Conservation (phyloP, 2,113 vertebrate species). For the Narcine bancroftii region DNA sequence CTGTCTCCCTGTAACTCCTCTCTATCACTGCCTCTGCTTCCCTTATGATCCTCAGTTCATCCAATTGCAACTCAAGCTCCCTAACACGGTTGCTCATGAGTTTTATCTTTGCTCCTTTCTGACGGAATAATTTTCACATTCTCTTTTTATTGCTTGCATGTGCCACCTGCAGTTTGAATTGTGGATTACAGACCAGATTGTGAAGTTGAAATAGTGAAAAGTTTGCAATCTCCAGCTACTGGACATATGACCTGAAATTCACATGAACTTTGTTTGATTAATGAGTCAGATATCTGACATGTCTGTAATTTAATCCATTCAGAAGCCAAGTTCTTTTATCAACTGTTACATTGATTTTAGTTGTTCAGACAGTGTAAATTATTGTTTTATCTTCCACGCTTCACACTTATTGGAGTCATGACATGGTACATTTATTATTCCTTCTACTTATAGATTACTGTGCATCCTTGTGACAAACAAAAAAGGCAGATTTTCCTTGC, state of each 20-base stretch:
- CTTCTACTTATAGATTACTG: not conserved
- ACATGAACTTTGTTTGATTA: not conserved
- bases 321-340: not conserved
- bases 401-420: not conserved
- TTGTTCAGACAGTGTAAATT: not conserved
- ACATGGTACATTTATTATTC: not conserved
- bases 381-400: not conserved
- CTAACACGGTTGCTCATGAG: too few relatives aligned
- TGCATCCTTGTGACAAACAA: not conserved
- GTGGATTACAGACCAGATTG: not conserved
- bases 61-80: too few relatives aligned
- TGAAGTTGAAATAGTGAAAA: not conserved
- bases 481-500: not conserved
- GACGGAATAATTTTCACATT: not conserved
- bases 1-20: too few relatives aligned
- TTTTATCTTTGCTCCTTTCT: too few relatives aligned
- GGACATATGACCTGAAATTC: not conserved
- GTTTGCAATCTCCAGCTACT: not conserved
- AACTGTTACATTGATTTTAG: not conserved
- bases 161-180: constrained; percentile 27
- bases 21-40: too few relatives aligned
- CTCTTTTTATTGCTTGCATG: not conserved
- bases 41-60: too few relatives aligned
- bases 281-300: not conserved
- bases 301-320: not conserved